phyloP scores from a whole-genome alignment of 2,888 invertebrate species.

The Cephus spinipes region DNA sequence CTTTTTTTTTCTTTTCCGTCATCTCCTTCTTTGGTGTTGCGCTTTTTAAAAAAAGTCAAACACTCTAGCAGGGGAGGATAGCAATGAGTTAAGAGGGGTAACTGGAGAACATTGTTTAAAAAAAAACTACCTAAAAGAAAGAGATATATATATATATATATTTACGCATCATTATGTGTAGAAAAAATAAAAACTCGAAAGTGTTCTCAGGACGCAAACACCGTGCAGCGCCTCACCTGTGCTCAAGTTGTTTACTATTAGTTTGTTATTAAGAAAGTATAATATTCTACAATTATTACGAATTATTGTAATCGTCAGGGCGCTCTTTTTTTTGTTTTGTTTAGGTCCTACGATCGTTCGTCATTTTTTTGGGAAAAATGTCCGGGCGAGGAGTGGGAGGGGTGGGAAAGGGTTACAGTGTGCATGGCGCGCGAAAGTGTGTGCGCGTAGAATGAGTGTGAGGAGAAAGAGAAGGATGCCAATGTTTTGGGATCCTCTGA shows the following conservation, averaged over 20 bases:
- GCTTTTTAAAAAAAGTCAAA: no score
- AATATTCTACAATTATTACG: slow-evolving; percentile 41
- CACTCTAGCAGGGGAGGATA: no score
- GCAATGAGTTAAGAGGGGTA: no score
- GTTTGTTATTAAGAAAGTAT: slow-evolving; percentile 51
- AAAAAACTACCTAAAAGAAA: background rate
- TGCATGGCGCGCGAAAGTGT: slow-evolving; percentile 3
- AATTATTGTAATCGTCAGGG: slow-evolving; percentile 38
- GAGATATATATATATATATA: background rate
- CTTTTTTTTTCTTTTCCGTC: no score
- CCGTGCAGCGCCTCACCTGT: slow-evolving; percentile 52
- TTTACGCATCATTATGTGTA: no score
- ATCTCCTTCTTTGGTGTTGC: no score
- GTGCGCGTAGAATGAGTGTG: background rate
- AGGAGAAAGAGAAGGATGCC: background rate
- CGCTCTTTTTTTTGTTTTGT: slow-evolving; percentile 18
- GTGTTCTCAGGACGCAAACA: background rate
- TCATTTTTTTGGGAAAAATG: slow-evolving; percentile 11
- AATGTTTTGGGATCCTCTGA: slow-evolving; percentile 28
- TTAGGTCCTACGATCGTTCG: background rate
- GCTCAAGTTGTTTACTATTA: slow-evolving; percentile 65
- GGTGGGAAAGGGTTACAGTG: background rate
- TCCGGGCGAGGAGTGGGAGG: slow-evolving; percentile 22
- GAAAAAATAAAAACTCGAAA: no score
- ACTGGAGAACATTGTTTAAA: background rate